phyloP scores from a whole-genome alignment of 1,140 invertebrate genomes.

The Zaprionus ghesquierei region DNA sequence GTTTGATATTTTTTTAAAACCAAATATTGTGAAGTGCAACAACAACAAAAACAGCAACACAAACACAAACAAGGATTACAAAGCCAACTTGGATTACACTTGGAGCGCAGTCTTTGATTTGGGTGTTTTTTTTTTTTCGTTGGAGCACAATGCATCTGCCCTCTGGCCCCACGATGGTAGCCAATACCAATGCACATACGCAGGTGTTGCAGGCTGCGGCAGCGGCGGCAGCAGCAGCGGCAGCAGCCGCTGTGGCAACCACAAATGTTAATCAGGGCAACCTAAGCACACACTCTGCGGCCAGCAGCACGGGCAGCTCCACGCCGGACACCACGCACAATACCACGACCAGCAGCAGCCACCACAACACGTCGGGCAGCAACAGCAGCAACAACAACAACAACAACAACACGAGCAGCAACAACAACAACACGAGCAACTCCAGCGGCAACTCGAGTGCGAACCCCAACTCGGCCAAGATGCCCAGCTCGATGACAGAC shows the following conservation, averaged over 20 bases:
- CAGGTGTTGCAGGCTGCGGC: slow-evolving; percentile 66
- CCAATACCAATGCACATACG: slow-evolving; percentile 61
- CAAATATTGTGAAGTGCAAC: slow-evolving; percentile 13
- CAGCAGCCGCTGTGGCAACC: slow-evolving; percentile 48
- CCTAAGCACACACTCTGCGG: slow-evolving; percentile 60
- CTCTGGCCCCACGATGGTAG: slow-evolving; percentile 77
- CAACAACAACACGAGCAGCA: slow-evolving; percentile 36
- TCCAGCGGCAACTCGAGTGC: slow-evolving; percentile 16
- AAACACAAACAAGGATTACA: slow-evolving; percentile 38
- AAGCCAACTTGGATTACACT: slow-evolving; percentile 12
- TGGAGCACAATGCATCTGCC: slow-evolving; percentile 74
- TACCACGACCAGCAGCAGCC: background rate
- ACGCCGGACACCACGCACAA: slow-evolving; percentile 59
- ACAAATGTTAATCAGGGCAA: slow-evolving; percentile 45
- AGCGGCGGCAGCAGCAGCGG: slow-evolving; percentile 69
- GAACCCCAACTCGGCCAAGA: slow-evolving; percentile 51
- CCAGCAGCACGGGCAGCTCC: slow-evolving; percentile 77
- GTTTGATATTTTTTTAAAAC: slow-evolving; percentile 15
- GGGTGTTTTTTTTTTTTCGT: too few species aligned
- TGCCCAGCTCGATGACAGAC: slow-evolving; percentile 86
- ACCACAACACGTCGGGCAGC: background rate
- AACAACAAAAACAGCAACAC: background rate
- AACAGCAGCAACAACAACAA: slow-evolving; percentile 25
- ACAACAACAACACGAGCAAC: slow-evolving; percentile 23
- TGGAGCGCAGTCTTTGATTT: slow-evolving; percentile 20